Evolutionary conservation across 92 coral and sea anemone species (phyloP).

Genomic region (Phenganax marumi): DNA sequence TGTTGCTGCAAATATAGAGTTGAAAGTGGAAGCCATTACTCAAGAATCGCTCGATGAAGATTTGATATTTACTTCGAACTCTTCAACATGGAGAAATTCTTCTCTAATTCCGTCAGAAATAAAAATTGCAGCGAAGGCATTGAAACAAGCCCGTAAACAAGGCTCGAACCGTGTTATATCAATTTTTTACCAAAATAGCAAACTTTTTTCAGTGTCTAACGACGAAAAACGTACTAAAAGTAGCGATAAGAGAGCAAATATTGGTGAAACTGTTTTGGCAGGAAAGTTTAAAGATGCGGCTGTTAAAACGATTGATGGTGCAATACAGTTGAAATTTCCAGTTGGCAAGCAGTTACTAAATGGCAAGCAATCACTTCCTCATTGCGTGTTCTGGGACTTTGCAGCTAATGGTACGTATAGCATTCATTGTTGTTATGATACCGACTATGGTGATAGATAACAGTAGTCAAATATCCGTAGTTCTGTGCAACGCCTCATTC

Average conservation of each 20-base stretch:
- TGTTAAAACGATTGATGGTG: background rate
- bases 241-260: background rate
- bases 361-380: background rate
- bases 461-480: too few relatives aligned
- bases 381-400: constrained; percentile 55
- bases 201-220: background rate
- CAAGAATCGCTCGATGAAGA: constrained; percentile 3
- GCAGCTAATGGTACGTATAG: constrained; percentile 30
- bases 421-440: background rate
- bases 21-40: background rate
- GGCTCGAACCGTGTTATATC: constrained; percentile 18
- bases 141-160: background rate
- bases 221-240: background rate
- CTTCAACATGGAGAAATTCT: background rate
- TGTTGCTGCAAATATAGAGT: background rate
- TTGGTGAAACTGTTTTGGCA: background rate
- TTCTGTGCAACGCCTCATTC: too few relatives aligned
- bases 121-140: background rate
- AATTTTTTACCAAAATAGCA: constrained; percentile 22
- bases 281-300: constrained; percentile 30
- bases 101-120: background rate
- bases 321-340: background rate
- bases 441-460: background rate
- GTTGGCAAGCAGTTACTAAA: background rate
- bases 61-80: background rate